Percentiles rank a stretch among this genome's conserved stretches.
phyloP scores from a whole-genome alignment of 2,888 invertebrate genomes.

The Therioaphis trifolii region DNA sequence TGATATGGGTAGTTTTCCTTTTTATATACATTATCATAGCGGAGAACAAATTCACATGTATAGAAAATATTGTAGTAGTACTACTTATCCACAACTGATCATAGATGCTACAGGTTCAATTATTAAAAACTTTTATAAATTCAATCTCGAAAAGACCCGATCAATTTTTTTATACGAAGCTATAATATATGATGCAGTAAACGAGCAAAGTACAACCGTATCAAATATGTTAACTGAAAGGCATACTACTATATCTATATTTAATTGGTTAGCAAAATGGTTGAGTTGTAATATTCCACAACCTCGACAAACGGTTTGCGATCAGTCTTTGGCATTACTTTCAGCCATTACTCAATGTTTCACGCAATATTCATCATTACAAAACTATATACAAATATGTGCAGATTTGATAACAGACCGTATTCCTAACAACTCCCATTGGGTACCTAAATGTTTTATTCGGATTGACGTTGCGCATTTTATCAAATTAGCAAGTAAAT shows the following conservation, averaged over 20 bases:
- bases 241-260: not conserved
- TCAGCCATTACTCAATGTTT: not conserved
- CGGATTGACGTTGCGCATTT: conserved; percentile 5
- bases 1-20: not conserved
- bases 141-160: not conserved
- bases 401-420: not conserved
- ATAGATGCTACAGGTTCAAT: not conserved
- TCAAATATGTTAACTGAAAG: conserved; percentile 15
- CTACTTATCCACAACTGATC: not conserved
- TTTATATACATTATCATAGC: conserved; percentile 4
- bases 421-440: not conserved
- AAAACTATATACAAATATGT: not conserved
- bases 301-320: not conserved
- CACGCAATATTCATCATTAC: conserved; percentile 14
- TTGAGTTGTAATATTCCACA: not conserved
- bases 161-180: conserved; percentile 2
- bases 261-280: conserved; percentile 22
- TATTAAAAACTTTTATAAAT: not conserved
- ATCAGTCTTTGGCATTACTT: not conserved
- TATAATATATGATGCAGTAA: not conserved
- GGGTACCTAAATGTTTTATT: not conserved
- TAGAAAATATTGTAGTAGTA: not conserved
- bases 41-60: conserved; percentile 12
- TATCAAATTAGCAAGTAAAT: not conserved
- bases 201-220: not conserved